Evolutionary conservation across 2,888 invertebrate species (phyloP).

Genomic region (Melanchra persicariae): DNA sequence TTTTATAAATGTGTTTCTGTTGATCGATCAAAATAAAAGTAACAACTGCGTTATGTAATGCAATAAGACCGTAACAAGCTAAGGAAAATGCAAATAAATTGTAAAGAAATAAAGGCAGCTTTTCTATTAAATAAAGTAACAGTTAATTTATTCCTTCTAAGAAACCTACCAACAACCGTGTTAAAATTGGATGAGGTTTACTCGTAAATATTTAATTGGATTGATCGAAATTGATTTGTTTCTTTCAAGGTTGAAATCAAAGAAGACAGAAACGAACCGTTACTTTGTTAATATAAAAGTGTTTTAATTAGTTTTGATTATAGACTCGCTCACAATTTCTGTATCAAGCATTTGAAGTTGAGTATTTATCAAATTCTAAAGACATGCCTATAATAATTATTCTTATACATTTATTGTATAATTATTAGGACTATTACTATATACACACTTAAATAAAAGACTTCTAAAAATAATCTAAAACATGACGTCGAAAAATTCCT

Average conservation of each 20-base stretch:
- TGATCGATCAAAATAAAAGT: background rate
- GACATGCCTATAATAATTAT: too few species aligned
- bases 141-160: slow-evolving; percentile 37
- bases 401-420: too few species aligned
- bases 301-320: background rate
- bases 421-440: too few species aligned
- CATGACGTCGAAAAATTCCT: too few species aligned
- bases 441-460: too few species aligned
- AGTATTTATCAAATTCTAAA: too few species aligned
- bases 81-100: background rate
- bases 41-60: background rate
- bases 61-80: too few species aligned
- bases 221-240: slow-evolving; percentile 49
- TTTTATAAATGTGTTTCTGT: too few species aligned
- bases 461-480: too few species aligned
- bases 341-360: background rate
- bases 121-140: slow-evolving; percentile 17
- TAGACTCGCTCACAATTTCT: background rate
- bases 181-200: slow-evolving; percentile 36
- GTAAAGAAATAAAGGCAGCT: slow-evolving; percentile 5
- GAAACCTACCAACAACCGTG: slow-evolving; percentile 16
- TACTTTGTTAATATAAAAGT: slow-evolving; percentile 6
- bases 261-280: slow-evolving; percentile 18
- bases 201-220: slow-evolving; percentile 52
- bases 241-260: slow-evolving; percentile 41